Base-by-base conservation (phyloP, 2,888 invertebrate genomes). In the Sphinx pinastri region DNA sequence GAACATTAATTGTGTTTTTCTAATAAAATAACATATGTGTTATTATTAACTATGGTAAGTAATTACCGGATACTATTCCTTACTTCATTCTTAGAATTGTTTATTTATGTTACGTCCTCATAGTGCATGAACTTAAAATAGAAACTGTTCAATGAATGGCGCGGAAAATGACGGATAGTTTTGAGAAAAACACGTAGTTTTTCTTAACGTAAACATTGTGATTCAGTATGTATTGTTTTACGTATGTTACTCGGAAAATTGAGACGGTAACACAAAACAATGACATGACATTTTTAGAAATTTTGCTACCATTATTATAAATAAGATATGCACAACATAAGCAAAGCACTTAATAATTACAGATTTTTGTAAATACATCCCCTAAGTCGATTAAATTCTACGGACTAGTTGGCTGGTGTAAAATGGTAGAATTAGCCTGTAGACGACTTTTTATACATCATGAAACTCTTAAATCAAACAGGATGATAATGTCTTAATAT, bases 41-140 rank as follows among this genome's bases (percentile, higher is more conserved):
- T 38, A 63, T 47, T 49, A 63, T 7, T 12, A 49, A 47, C 14
- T 19, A 10, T 2, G 19, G 10, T 11, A 45, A 60, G 54, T 55
- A 19, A 38, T 58, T 49, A 16, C 47, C 47, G 63, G 45, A 60
- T 47, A 45, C n/a, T 11, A n/a, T 16, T 58, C 47, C 49, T 14
- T 16, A 47, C 5, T 47, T 16, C 47, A 63, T 63, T 63, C 19
- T 60, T 60, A 45, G 59, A 59, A 45, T 60, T 60, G 59, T 49
- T 63, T 63, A 47, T 47, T 59, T 55, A 45, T 63, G 47, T 58
- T 58, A 31, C 58, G 25, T 4, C 38, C 6, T 38, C 38, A 38
- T 38, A 38, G 0, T 38, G 38, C 4, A 3, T 63, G 45, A 45
- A 63, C 60, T 47, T 45, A 19, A 63, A 63, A 63, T 49, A 63